phyloP scores from a whole-genome alignment of 2,888 invertebrate genomes.

The Drosophila mayaguana region DNA sequence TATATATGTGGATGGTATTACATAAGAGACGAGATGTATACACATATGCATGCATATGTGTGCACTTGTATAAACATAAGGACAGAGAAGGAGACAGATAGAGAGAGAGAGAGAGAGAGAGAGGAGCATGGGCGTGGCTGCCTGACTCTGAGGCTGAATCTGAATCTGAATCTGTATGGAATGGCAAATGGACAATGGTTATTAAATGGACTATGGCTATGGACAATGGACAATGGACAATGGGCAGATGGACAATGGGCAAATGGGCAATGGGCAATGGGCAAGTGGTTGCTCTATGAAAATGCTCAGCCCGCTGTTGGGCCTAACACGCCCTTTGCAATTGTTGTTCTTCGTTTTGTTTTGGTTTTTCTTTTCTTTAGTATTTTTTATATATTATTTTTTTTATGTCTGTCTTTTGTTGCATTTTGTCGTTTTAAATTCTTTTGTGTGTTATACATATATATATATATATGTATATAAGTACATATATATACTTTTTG shows the following conservation, averaged over 20 bases:
- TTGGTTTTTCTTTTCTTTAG: conserved; percentile 24
- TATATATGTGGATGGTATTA: conserved; percentile 32
- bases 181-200: conserved; percentile 53
- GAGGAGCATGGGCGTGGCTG: conserved; percentile 35
- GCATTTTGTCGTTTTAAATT: conserved; percentile 49
- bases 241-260: conserved; percentile 49
- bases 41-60: background rate
- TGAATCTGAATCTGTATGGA: conserved; percentile 52
- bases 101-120: conserved; percentile 28
- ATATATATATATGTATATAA: background rate
- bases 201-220: conserved; percentile 40
- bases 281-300: conserved; percentile 53
- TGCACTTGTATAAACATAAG: conserved; percentile 5
- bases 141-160: conserved; percentile 38
- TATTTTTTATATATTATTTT: conserved; percentile 14
- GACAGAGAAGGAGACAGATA: conserved; percentile 42
- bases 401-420: conserved; percentile 52
- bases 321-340: conserved; percentile 37
- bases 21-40: conserved; percentile 33
- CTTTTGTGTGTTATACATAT: conserved; percentile 33
- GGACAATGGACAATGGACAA: conserved; percentile 34
- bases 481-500: conserved; percentile 12
- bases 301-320: conserved; percentile 37
- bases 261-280: conserved; percentile 23
- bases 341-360: conserved; percentile 38